phyloP scores from a whole-genome alignment of 2,888 invertebrate species.

The Epinotia brunnichana region DNA sequence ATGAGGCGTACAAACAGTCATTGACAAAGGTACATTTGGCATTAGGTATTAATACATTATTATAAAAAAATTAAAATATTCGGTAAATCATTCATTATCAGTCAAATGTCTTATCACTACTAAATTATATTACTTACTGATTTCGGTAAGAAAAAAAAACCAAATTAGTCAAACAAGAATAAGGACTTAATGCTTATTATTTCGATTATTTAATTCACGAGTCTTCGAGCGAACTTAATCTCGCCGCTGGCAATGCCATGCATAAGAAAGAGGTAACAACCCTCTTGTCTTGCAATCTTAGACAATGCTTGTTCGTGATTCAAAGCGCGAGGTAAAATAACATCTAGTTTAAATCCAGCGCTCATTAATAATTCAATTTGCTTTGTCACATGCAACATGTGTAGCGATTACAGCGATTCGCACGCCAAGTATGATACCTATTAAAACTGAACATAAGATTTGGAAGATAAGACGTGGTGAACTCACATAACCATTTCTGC shows the following conservation, averaged over 20 bases:
- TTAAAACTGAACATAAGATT: not conserved
- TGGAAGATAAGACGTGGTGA: not conserved
- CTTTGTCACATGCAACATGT: slow-evolving; percentile 15
- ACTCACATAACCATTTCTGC: not conserved
- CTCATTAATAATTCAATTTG: slow-evolving; percentile 31
- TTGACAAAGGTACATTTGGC: too few species aligned
- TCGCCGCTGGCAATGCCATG: slow-evolving; percentile 33
- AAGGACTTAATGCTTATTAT: too few species aligned
- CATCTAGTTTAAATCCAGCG: slow-evolving; percentile 28
- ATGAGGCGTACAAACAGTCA: too few species aligned
- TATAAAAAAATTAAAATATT: too few species aligned
- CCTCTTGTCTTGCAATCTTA: slow-evolving; percentile 34
- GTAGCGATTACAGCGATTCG: slow-evolving; percentile 12
- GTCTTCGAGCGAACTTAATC: slow-evolving; percentile 35
- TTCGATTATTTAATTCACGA: slow-evolving; percentile 25
- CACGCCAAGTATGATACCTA: slow-evolving; percentile 1
- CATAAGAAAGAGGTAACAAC: slow-evolving; percentile 38
- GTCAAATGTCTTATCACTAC: too few species aligned
- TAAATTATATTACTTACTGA: too few species aligned
- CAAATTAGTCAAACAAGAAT: too few species aligned
- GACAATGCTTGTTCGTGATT: slow-evolving; percentile 28
- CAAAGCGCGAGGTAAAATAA: slow-evolving; percentile 32
- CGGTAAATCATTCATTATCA: too few species aligned
- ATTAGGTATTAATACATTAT: too few species aligned
- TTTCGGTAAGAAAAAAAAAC: too few species aligned